phyloP scores from a whole-genome alignment of 2,797 vertebrate genomes.

The Pelobates cultripes region DNA sequence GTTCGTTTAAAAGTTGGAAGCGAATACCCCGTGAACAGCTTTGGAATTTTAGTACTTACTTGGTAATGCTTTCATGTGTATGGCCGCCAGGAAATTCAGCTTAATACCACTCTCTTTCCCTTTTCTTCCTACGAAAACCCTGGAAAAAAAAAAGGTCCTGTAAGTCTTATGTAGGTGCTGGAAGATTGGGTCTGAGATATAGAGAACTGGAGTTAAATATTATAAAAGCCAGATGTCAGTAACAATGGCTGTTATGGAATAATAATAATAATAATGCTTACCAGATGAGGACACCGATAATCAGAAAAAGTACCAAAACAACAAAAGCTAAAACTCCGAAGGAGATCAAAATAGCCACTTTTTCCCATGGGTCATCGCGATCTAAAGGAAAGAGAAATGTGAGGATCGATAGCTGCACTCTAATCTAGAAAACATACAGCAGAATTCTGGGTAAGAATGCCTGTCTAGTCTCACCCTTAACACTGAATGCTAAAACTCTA shows the following conservation, averaged over 20 bases:
- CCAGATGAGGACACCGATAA: slow-evolving; percentile 70
- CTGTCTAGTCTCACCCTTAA: too few relatives aligned
- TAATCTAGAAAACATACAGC: too few relatives aligned
- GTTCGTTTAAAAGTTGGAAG: too few relatives aligned
- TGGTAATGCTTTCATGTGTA: slow-evolving; percentile 81
- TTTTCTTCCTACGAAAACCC: slow-evolving; percentile 68
- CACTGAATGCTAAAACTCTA: too few relatives aligned
- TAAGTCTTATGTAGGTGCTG: too few relatives aligned
- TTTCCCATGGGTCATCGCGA: slow-evolving; percentile 69
- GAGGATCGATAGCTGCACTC: too few relatives aligned
- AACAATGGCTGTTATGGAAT: too few relatives aligned
- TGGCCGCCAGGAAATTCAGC: slow-evolving; percentile 77
- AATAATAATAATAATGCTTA: slow-evolving; percentile 53
- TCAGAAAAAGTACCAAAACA: slow-evolving; percentile 66
- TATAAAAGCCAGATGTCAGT: too few relatives aligned
- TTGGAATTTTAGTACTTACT: slow-evolving; percentile 65
- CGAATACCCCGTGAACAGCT: too few relatives aligned
- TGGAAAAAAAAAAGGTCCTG: not conserved
- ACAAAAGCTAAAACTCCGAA: slow-evolving; percentile 74
- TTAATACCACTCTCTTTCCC: slow-evolving; percentile 72
- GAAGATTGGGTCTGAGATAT: too few relatives aligned
- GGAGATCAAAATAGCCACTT: slow-evolving; percentile 68
- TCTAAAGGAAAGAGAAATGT: slow-evolving; percentile 56
- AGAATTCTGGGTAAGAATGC: too few relatives aligned
- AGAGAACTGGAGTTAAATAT: too few relatives aligned